Evolutionary conservation across 2,797 vertebrate genomes (phyloP).

Genomic region (Lacerta bilineata): DNA sequence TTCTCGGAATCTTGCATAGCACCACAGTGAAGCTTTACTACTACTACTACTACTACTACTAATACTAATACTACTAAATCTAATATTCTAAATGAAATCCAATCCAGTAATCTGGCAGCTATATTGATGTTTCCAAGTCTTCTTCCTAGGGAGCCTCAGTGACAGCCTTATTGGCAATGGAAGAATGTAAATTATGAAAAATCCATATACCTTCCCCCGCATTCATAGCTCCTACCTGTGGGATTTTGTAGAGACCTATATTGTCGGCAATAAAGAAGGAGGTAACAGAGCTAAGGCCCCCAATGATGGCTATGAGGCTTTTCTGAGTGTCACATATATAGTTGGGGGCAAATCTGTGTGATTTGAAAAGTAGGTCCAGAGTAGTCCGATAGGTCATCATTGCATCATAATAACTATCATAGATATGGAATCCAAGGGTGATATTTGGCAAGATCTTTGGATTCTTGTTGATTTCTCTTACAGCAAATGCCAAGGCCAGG

Average conservation of each 20-base stretch:
- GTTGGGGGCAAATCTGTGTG: not conserved
- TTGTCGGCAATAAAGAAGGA: not conserved
- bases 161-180: not conserved
- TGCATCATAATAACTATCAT: not conserved
- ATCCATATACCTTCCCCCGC: not conserved
- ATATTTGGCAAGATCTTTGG: not conserved
- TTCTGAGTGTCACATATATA: not conserved
- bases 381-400: not conserved
- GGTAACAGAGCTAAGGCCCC: not conserved
- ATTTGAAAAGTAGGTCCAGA: not conserved
- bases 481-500: not conserved
- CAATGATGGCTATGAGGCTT: not conserved
- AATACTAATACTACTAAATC: too few species aligned
- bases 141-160: not conserved
- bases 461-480: constrained; percentile 1
- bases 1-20: too few species aligned
- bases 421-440: not conserved
- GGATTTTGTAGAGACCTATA: not conserved
- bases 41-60: too few species aligned
- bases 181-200: too few species aligned
- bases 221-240: not conserved
- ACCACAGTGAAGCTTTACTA: too few species aligned
- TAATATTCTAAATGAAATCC: too few species aligned
- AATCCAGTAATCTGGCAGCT: not conserved
- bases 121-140: not conserved